These are phyloP conservation scores for Ceratina calcarata DNA, from an alignment of 1,140 invertebrate species.

Conservation along the genomic window DNA sequence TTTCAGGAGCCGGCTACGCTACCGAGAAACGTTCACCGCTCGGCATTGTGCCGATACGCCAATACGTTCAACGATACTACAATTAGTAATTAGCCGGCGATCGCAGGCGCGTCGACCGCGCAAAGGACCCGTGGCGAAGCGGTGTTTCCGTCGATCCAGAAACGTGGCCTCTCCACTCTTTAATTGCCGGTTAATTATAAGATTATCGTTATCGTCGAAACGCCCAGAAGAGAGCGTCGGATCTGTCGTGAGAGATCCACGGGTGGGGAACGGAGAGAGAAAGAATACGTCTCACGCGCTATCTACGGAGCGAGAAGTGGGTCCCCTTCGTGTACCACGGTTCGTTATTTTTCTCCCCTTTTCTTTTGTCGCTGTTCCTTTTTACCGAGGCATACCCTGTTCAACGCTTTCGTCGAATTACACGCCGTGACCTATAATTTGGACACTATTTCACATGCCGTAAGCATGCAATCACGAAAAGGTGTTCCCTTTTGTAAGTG, in stretches of 20 bases:
- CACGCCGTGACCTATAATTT: slow-evolving; percentile 74
- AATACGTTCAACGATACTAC: neutral
- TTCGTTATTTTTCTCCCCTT: slow-evolving; percentile 27
- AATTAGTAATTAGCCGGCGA: slow-evolving; percentile 7
- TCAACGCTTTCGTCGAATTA: slow-evolving; percentile 70
- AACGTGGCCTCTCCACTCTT: neutral
- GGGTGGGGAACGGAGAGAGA: neutral
- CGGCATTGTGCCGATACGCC: neutral
- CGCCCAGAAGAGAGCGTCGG: neutral
- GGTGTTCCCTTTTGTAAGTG: slow-evolving; percentile 74
- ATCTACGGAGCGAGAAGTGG: slow-evolving; percentile 60
- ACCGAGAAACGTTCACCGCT: neutral
- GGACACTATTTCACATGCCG: slow-evolving; percentile 74
- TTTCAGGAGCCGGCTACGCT: slow-evolving; percentile 18
- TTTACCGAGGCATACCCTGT: slow-evolving; percentile 55
- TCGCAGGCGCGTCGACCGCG: neutral
- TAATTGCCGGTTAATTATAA: neutral
- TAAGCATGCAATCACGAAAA: slow-evolving; percentile 77
- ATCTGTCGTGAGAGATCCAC: neutral
- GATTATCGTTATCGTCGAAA: neutral
- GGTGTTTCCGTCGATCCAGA: neutral
- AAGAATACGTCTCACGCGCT: slow-evolving; percentile 27
- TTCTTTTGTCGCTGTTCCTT: slow-evolving; percentile 53
- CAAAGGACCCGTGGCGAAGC: neutral
- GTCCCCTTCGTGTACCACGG: slow-evolving; percentile 13